Base-by-base conservation (phyloP, 2,888 invertebrate species). In the Rhamnusium bicolor region DNA sequence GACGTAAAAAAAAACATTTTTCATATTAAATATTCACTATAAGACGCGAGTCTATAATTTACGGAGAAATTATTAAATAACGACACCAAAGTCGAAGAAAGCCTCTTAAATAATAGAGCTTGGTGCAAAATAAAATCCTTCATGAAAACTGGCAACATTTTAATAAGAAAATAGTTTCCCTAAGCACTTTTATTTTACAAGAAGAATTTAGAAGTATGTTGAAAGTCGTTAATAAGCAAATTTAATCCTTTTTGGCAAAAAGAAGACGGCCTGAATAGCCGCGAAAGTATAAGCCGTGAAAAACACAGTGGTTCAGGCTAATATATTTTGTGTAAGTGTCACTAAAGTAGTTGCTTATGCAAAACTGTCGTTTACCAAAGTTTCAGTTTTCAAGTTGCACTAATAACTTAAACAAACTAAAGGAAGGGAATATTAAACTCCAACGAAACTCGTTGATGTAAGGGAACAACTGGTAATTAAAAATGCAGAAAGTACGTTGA, bases 331-430 rank as follows among this genome's bases (percentile, higher is more conserved):
- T 76, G 71, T 73, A 77, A 77, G 79, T 78, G 79, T 78, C 78
- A 69, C 76, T 76, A 75, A 81, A 83, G 78, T 82, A 78, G 80
- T 83, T 82, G 78, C 77, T 83, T 82, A 83, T 82, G 83, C 83
- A 82, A 82, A 82, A 82, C 78, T 81, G 83, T 81, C 82, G 82
- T 82, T 81, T 80, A 79, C 75, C 73, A 75, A 80, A 80, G 79
- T 82, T 82, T 79, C 73, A 79, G 80, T 80, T 82, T 80, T 76
- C 79, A 79, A 80, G 79, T 82, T 79, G 72, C 76, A 71, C 76
- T 79, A 79, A 81, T 81, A 78, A 82, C 70, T 81, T 78, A 68
- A 81, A 79, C 74, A 76, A 76, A 76, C 75, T 77, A 70, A 68
- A 72, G 73, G 77, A 70, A 75, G 67, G 65, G 66, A 68, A 72